Evolutionary conservation across 2,113 vertebrate species (phyloP), one percentile per base, ranked within the genome.

Genomic region (Phalacrocorax aristotelis): DNA sequence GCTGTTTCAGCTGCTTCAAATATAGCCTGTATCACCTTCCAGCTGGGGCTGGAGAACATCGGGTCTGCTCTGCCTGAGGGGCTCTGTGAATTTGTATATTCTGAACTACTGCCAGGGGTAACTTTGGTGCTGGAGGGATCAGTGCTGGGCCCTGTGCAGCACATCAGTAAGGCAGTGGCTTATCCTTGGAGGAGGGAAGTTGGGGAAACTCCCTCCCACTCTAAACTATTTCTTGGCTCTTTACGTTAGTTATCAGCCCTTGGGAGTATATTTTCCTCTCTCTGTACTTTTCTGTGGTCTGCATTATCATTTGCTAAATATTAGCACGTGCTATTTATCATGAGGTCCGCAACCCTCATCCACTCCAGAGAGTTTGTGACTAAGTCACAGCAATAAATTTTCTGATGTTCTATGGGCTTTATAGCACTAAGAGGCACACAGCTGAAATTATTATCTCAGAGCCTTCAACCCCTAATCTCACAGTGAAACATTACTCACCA

Each of bases 241-340:
- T 85, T 91, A 44, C 51, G 70, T 83, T 91, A 83, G 49, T 85
- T 95, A 60, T 77, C 84, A 95, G 70, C 84, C 78, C 54, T 85
- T 46, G 96, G 95, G 95, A 96, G 83, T 96, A 65, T 62, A 66
- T 91, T 91, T 90, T 94, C 81, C 42, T 93, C 58, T 82, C 40
- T 57, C 44, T 5, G 2, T 40, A 51, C 21, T 95, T 89, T 94
- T 82, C 91, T 91, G 93, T 42, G 87, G 91, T 91, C 71, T 95
- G 70, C 58, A 72, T 80, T 96, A 95, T 96, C 93, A 77, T 95
- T 97, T 94, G 74, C 61, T 96, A 91, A 94, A 95, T 95, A 87
- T 77, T 85, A 96, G 89, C 11, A 5, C 14, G 25, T 79, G 93
- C 95, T 83, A 72, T 97, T 96, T 97, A 95, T 96, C 97, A 85